Conservation (phyloP, 1,140 invertebrate species). For the fruit fly (Drosophila melanogaster) region DNA sequence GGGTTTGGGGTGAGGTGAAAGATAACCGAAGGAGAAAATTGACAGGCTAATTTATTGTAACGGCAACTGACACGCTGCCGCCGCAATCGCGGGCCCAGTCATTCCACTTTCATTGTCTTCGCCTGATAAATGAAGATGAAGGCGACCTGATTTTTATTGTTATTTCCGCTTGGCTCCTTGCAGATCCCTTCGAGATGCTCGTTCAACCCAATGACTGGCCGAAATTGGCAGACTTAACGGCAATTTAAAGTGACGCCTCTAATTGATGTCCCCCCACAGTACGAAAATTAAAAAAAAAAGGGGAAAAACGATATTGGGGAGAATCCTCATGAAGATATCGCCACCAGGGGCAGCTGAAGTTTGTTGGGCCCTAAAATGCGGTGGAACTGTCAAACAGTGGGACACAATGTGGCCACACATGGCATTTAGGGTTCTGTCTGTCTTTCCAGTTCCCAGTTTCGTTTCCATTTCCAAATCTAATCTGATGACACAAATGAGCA, state of each 20-base stretch:
- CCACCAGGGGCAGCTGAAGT: constrained; percentile 6
- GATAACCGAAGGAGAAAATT: constrained; percentile 54
- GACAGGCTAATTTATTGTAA: constrained; percentile 80
- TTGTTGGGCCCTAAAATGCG: constrained; percentile 33
- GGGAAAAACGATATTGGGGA: neutral
- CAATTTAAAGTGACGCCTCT: constrained; percentile 67
- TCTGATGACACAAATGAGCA: constrained; percentile 74
- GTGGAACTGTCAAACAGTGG: constrained; percentile 48
- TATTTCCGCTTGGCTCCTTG: constrained; percentile 34
- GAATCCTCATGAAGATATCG: constrained; percentile 37
- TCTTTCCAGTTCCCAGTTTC: constrained; percentile 3
- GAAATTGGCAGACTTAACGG: constrained; percentile 74
- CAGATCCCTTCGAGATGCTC: constrained; percentile 8
- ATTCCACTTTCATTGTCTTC: constrained; percentile 65
- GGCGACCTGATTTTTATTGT: constrained; percentile 68
- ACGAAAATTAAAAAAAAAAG: neutral
- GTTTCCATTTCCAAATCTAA: constrained; percentile 51
- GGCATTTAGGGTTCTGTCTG: constrained; percentile 7
- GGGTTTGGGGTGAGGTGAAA: neutral
- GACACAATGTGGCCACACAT: constrained; percentile 48
- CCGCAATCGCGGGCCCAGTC: constrained; percentile 20
- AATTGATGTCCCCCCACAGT: constrained; percentile 41
- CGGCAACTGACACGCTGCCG: constrained; percentile 69
- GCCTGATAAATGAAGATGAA: constrained; percentile 68
- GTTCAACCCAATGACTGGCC: constrained; percentile 50